Evolutionary conservation across 1,140 invertebrate species (phyloP), one percentile per base, ranked within the genome.

Genomic region (Aphelenchoides fujianensis): DNA sequence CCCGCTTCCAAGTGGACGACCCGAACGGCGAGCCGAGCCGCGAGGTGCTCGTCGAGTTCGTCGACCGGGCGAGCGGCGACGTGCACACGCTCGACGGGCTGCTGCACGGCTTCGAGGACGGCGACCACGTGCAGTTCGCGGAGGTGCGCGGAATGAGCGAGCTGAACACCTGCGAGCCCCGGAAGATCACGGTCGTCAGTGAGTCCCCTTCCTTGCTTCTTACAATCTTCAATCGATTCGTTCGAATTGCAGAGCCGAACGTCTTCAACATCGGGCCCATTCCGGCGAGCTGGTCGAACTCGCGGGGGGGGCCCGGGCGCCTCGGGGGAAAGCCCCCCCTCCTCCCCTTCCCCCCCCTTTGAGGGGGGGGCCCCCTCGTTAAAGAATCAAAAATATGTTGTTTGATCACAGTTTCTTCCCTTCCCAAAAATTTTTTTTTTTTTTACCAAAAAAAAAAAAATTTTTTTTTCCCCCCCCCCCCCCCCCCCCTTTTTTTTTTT

Each of bases 191-290:
- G 86, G 88, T 89, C 31, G 79, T 87, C 69, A 87, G 87, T 88
- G 79, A 78, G 76, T 79, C 53, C n/a, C n/a, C n/a, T n/a, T n/a
- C n/a, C n/a, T n/a, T n/a, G n/a, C n/a, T n/a, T n/a, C n/a, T n/a
- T n/a, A n/a, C n/a, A n/a, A n/a, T n/a, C n/a, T n/a, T n/a, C n/a
- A n/a, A n/a, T n/a, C n/a, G n/a, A n/a, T n/a, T n/a, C n/a, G n/a
- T n/a, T n/a, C n/a, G n/a, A 77, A 30, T 81, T 81, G 64, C 37
- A 82, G 78, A 71, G 27, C 93, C 94, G 0, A 97, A 96, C 80
- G 95, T 95, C 30, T 98, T 98, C 85, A 93, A 91, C 80, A 96
- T 98, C 83, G 94, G 93, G 0, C 93, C 97, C 82, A 97, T 94
- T n/a, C 90, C 89, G 36, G 57, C n/a, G 54, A 23, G 52, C 36